Conservation (phyloP, 2,113 vertebrate species). For the Petaurus breviceps region DNA sequence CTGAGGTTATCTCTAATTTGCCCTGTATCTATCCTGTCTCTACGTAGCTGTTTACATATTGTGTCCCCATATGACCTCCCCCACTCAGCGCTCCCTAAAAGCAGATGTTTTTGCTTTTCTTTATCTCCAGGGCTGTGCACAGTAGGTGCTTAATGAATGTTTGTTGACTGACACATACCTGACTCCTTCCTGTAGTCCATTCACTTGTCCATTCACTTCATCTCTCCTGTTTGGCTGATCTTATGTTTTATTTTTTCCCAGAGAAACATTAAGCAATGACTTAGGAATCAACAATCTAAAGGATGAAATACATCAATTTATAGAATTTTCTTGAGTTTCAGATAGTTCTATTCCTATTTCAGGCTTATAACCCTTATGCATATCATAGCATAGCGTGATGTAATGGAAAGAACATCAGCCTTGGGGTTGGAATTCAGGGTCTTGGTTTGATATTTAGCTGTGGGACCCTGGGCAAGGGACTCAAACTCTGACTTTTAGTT, state of each 20-base stretch:
- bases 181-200: not conserved
- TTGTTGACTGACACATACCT: not conserved
- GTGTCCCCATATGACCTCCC: too few species aligned
- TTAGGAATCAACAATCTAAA: constrained; percentile 38
- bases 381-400: not conserved
- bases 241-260: constrained; percentile 11
- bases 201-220: not conserved
- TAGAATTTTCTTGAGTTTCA: constrained; percentile 12
- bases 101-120: not conserved
- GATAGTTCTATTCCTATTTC: not conserved
- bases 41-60: not conserved
- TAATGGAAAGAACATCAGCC: not conserved
- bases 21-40: not conserved
- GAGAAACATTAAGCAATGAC: constrained; percentile 49
- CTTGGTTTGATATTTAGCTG: not conserved
- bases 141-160: not conserved
- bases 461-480: not conserved
- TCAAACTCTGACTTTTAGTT: not conserved
- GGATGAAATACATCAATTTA: constrained; percentile 37
- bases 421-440: not conserved
- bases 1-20: not conserved
- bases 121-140: not conserved
- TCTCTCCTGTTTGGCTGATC: not conserved
- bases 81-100: not conserved
- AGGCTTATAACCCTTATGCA: not conserved